Evolutionary conservation across 1,140 invertebrate species (phyloP), one percentile per base, ranked within the genome.

Genomic region (Heterodera carotae): DNA sequence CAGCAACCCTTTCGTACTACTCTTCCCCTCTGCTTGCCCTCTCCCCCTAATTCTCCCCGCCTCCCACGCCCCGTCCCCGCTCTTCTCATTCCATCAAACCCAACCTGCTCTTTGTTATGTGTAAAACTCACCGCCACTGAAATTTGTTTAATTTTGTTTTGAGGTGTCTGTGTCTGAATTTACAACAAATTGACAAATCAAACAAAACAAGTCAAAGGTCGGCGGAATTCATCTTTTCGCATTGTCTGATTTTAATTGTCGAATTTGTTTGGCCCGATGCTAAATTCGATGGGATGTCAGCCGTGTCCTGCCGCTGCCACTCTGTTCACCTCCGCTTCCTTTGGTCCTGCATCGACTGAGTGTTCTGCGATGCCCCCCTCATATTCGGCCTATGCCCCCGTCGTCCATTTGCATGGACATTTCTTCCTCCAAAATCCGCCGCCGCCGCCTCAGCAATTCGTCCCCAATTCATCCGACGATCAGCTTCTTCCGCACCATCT

Each of bases 351-450:
- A 56, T 22, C 48, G 62, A 22, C 62, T 5, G 48, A 56, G 18
- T 56, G 48, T 56, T 22, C 48, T 56, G 72, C 56, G 64, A 27
- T n/a, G 33, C 53, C 33, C 15, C 33, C 72, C 31, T n/a, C 27
- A 36, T 74, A 34, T 56, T n/a, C 72, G 33, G 56, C 56, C 15
- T 74, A 74, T 62, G n/a, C 72, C 25, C 56, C 72, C 6, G 43
- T 59, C 22, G 72, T 74, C n/a, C 72, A 74, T 74, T n/a, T 74
- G 59, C 72, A 74, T 36, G 72, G 72, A 1, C 72, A 74, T 36
- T 62, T 74, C 48, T 71, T 71, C 59, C 64, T 59, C 31, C 72
- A 15, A n/a, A 53, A 64, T 22, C 33, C 31, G 0, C 27, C 59
- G 8, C 29, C 5, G 10, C 10, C 22, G 39, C 56, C 36, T 29